Evolutionary conservation across 1,140 invertebrate species (phyloP).

Genomic region (Venustaconcha ellipsiformis): DNA sequence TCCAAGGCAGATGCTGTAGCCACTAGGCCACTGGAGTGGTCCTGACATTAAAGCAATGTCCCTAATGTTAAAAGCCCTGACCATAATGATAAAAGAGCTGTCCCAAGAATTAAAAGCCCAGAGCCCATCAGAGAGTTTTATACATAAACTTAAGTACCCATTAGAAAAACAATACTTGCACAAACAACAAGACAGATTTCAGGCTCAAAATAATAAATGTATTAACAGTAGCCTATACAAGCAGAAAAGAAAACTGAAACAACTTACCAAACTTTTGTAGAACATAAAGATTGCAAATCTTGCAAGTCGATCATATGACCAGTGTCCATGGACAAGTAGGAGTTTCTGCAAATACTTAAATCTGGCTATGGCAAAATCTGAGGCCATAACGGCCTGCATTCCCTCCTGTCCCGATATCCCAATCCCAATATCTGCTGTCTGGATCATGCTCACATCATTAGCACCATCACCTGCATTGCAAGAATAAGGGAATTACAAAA

Average conservation of each 20-base stretch:
- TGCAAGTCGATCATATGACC: slow-evolving; percentile 93
- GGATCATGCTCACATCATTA: slow-evolving; percentile 98
- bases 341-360: slow-evolving; percentile 90
- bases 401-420: slow-evolving; percentile 94
- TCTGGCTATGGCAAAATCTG: slow-evolving; percentile 93
- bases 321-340: slow-evolving; percentile 94
- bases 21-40: too few relatives aligned
- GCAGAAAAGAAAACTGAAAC: background rate
- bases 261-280: slow-evolving; percentile 94
- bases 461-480: slow-evolving; percentile 83
- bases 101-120: too few relatives aligned
- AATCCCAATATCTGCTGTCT: slow-evolving; percentile 96
- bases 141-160: background rate
- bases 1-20: too few relatives aligned
- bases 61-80: too few relatives aligned
- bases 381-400: slow-evolving; percentile 96
- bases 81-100: too few relatives aligned
- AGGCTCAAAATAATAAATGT: background rate
- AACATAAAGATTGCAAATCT: slow-evolving; percentile 97
- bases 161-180: background rate
- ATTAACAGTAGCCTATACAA: background rate
- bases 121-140: background rate
- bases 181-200: background rate
- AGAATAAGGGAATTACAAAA: background rate
- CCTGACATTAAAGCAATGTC: too few relatives aligned